Base-by-base conservation (phyloP, 2,113 vertebrate genomes). In the Zosterops hypoxanthus region DNA sequence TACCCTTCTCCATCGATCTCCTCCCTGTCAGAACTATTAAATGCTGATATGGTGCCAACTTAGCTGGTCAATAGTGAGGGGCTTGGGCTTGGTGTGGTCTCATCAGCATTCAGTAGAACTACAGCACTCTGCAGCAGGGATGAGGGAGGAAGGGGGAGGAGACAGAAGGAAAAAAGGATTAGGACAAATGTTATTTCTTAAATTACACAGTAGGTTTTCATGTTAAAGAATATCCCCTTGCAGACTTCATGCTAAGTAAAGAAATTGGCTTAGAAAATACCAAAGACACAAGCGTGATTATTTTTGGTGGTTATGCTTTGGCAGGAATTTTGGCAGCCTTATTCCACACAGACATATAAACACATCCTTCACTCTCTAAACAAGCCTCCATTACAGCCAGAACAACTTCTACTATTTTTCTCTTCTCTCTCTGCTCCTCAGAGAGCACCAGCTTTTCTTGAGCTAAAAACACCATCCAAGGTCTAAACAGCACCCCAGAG, bases 151-250 rank as follows among this genome's bases (percentile, higher is more conserved):
- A 33, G 13, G 14, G 17, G 24, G 20, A 91, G 20, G 31, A 88
- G n/a, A 80, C 8, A 80, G 61, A 81, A 26, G 16, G 31, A 42
- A 86, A 68, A 39, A 86, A 57, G 22, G 44, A 79, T 91, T 86
- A 91, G 72, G 68, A 78, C 12, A 77, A 96, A 89, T 72, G 61
- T 68, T 90, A 83, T 84, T 91, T 79, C 86, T 82, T 89, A 71
- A 91, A 83, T 92, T 94, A 71, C 49, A 69, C 4, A n/a, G 31
- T 46, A 87, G n/a, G 16, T 68, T 92, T 86, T 92, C 57, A 65
- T 46, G 49, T 41, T 79, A 95, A 79, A 64, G 61, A 12, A 33
- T 60, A 78, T 64, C 53, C 53, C 46, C 39, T 89, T 84, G 41
- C 41, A 85, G 81, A 84, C 53, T 78, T 91, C 83, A 53, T 10